Percentiles rank a stretch among this genome's conserved stretches.
phyloP scores from a whole-genome alignment of 2,797 vertebrate genomes.

The Falco concolor region DNA sequence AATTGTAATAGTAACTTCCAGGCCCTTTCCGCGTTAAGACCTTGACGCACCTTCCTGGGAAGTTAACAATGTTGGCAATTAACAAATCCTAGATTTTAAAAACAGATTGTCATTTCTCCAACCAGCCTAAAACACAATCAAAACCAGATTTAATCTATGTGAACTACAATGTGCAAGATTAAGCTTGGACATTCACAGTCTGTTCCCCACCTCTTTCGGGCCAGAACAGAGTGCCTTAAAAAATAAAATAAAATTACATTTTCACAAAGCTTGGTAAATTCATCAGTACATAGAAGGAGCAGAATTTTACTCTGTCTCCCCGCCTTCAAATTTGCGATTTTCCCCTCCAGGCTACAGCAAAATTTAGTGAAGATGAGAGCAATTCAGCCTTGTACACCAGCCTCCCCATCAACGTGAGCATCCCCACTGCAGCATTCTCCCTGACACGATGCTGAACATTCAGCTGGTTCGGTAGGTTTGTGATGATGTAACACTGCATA shows the following conservation, averaged over 20 bases:
- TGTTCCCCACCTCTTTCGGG: not conserved
- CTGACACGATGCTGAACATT: not conserved
- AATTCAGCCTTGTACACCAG: not conserved
- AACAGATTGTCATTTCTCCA: not conserved
- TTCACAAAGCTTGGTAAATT: not conserved
- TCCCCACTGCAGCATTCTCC: not conserved
- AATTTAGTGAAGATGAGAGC: not conserved
- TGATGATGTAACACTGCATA: not conserved
- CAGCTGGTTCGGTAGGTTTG: not conserved
- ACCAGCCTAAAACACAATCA: not conserved
- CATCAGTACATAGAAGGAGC: not conserved
- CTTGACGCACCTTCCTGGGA: not conserved
- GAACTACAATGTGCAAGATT: not conserved
- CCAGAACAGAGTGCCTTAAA: not conserved
- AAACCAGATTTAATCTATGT: not conserved
- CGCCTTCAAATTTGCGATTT: not conserved
- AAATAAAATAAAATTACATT: not conserved
- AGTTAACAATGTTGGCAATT: not conserved
- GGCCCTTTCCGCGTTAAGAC: not conserved
- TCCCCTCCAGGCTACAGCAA: not conserved
- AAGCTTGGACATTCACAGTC: not conserved
- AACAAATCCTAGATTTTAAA: not conserved
- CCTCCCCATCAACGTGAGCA: not conserved
- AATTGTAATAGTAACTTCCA: not conserved
- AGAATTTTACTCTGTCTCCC: not conserved